A percentile compares a stretch with the other conserved stretches of the same genome.
phyloP scores from a whole-genome alignment of 2,113 vertebrate genomes.

The Phalacrocorax carbo region DNA sequence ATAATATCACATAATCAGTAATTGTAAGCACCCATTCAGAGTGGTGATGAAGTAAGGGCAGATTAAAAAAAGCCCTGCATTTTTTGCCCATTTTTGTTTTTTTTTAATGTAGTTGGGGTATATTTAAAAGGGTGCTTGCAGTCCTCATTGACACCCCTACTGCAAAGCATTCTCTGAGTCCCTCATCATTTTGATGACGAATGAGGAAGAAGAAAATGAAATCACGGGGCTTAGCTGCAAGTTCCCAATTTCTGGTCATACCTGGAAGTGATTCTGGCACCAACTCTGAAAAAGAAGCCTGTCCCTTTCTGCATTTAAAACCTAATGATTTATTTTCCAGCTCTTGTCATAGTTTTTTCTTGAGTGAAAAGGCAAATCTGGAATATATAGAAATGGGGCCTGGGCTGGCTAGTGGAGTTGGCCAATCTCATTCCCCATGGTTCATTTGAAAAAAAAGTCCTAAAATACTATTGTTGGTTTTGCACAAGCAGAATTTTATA shows the following conservation, averaged over 20 bases:
- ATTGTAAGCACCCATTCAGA: not conserved
- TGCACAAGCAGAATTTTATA: not conserved
- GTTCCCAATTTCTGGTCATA: not conserved
- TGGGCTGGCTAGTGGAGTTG: not conserved
- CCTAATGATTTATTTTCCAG: slow-evolving; percentile 10
- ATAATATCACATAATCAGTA: not conserved
- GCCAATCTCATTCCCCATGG: not conserved
- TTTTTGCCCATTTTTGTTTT: not conserved
- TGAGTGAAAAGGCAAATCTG: not conserved
- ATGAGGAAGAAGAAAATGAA: slow-evolving; percentile 6
- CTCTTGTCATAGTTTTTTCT: not conserved
- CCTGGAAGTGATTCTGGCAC: slow-evolving; percentile 20
- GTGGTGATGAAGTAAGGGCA: not conserved
- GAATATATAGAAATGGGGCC: not conserved
- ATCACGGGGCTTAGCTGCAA: not conserved
- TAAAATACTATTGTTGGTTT: not conserved
- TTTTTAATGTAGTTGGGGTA: not conserved
- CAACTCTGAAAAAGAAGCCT: not conserved
- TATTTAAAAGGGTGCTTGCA: not conserved
- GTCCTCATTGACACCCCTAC: not conserved
- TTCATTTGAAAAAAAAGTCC: not conserved
- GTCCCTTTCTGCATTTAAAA: slow-evolving; percentile 22
- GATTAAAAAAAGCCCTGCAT: not conserved
- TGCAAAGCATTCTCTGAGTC: not conserved
- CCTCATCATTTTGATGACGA: not conserved